Evolutionary conservation across 2,113 vertebrate genomes (phyloP).

Genomic region (Cynopterus brachyotis): DNA sequence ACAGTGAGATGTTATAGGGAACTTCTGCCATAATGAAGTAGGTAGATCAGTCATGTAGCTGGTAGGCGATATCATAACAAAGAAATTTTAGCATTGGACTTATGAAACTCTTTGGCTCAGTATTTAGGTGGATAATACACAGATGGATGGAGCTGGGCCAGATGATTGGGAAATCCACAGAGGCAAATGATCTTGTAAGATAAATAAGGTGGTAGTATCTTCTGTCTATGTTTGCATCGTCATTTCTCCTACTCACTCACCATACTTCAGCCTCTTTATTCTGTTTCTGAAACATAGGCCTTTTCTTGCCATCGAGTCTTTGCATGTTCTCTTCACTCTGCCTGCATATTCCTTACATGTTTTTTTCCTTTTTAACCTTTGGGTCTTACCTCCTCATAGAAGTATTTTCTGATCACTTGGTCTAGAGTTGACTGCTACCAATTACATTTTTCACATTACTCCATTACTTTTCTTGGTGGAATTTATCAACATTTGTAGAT

Average conservation of each 20-base stretch:
- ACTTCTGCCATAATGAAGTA: neutral
- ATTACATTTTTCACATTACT: neutral
- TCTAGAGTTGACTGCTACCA: neutral
- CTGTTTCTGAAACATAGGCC: neutral
- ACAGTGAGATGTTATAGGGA: neutral
- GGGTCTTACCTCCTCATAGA: neutral
- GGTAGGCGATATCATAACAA: neutral
- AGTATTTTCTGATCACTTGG: neutral
- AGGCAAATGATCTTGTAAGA: slow-evolving; percentile 14
- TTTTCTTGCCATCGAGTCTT: neutral
- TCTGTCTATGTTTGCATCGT: neutral
- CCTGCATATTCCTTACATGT: neutral
- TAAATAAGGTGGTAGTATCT: neutral
- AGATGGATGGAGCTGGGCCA: slow-evolving; percentile 51
- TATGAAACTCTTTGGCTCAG: slow-evolving; percentile 30
- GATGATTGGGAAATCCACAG: slow-evolving; percentile 27
- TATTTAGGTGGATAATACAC: slow-evolving; percentile 10
- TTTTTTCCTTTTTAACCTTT: neutral
- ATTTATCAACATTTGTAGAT: neutral
- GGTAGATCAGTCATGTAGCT: slow-evolving; percentile 32
- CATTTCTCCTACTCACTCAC: neutral
- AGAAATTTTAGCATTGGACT: slow-evolving; percentile 27
- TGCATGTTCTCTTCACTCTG: neutral
- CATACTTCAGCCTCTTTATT: neutral
- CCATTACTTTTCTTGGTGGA: neutral